phyloP scores from a whole-genome alignment of 2,797 vertebrate species.

The Pantherophis vulpinus region DNA sequence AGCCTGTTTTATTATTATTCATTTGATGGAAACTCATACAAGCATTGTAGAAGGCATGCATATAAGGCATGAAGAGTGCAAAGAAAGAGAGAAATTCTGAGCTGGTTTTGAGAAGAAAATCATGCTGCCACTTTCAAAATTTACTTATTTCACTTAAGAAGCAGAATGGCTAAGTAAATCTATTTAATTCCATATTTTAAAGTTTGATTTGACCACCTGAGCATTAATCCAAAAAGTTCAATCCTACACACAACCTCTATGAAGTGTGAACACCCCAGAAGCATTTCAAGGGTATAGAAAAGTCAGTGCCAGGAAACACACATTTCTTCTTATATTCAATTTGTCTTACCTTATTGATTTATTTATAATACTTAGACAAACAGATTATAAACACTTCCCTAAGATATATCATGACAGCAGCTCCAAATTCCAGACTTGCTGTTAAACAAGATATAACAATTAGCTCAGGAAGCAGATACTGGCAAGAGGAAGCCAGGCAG shows the following conservation, averaged over 20 bases:
- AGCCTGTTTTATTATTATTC: background rate
- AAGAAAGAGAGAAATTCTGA: background rate
- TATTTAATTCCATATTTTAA: background rate
- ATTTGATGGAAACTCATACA: background rate
- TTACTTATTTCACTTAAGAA: background rate
- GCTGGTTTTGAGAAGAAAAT: background rate
- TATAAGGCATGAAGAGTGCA: background rate
- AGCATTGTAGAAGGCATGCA: background rate
- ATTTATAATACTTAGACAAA: background rate
- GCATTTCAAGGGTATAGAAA: background rate
- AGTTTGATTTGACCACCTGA: background rate
- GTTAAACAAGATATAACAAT: background rate
- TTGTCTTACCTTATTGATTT: background rate
- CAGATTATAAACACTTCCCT: background rate
- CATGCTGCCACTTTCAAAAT: background rate
- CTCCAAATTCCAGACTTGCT: background rate
- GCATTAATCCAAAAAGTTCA: background rate
- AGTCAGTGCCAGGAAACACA: background rate
- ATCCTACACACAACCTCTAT: background rate
- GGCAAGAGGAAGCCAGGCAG: background rate
- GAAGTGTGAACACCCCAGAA: background rate
- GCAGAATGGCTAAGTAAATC: background rate
- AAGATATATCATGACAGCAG: background rate
- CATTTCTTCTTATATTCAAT: background rate
- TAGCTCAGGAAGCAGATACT: background rate